A percentile compares a stretch with the other conserved stretches of the same genome.
Conservation (phyloP, 2,888 invertebrate species). For the Brassicogethes aeneus region DNA sequence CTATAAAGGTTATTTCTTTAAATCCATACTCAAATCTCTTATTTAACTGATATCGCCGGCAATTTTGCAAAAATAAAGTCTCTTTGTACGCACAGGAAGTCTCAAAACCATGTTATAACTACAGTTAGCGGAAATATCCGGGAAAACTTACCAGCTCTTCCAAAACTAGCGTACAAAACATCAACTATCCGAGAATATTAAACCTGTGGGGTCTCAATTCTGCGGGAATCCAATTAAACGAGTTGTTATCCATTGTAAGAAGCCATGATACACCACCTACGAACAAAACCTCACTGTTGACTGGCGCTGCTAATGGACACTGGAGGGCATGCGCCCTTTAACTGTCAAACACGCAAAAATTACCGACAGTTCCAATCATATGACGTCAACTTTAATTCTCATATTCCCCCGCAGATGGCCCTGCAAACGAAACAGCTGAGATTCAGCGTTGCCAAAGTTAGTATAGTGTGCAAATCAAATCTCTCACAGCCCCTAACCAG, state of each 20-base stretch:
- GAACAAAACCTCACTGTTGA: constrained; percentile 21
- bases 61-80: constrained; percentile 6
- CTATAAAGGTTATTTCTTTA: too few species aligned
- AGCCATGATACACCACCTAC: constrained; percentile 33
- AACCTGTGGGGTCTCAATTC: constrained; percentile 7
- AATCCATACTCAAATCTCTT: too few species aligned
- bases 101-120: constrained; percentile 4
- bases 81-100: constrained; percentile 15
- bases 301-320: constrained; percentile 8
- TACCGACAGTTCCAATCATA: too few species aligned
- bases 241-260: constrained; percentile 31
- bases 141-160: neutral
- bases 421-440: too few species aligned
- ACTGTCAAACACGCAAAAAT: neutral
- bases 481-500: too few species aligned
- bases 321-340: neutral
- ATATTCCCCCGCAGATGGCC: too few species aligned
- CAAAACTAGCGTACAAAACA: neutral
- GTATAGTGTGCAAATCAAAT: too few species aligned
- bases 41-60: neutral
- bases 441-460: too few species aligned
- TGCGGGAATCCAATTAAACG: constrained; percentile 18
- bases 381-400: too few species aligned
- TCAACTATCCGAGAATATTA: constrained; percentile 1
- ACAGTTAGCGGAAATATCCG: constrained; percentile 2